A percentile compares a stretch with the other conserved stretches of the same genome.
phyloP scores from a whole-genome alignment of 2,113 vertebrate species.

The Sinosuthora webbiana region DNA sequence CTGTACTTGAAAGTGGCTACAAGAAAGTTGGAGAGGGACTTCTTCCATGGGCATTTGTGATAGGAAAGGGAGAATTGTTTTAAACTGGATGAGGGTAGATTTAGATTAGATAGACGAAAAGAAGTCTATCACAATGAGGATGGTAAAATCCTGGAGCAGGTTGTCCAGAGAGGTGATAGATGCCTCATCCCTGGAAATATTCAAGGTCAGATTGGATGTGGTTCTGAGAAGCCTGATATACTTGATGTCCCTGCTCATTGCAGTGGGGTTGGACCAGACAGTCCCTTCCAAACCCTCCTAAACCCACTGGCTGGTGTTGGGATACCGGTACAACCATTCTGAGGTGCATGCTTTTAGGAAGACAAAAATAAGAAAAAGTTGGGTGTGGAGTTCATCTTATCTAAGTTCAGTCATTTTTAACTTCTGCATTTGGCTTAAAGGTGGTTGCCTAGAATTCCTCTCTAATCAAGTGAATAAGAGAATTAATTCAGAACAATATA shows the following conservation, averaged over 20 bases:
- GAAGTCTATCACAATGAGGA: neutral
- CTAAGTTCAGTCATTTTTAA: neutral
- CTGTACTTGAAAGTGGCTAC: neutral
- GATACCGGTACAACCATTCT: neutral
- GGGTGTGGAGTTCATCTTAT: neutral
- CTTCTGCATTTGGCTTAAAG: neutral
- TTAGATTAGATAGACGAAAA: neutral
- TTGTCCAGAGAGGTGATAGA: neutral
- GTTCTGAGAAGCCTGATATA: neutral
- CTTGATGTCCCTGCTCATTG: neutral
- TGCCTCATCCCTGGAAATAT: neutral
- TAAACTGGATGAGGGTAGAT: neutral
- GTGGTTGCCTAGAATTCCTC: neutral
- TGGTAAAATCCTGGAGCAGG: neutral
- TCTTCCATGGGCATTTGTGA: neutral
- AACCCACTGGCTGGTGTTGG: neutral
- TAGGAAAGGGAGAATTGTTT: neutral
- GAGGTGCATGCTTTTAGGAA: rapidly evolving
- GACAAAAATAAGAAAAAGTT: neutral
- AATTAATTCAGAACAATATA: neutral
- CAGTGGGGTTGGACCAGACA: neutral
- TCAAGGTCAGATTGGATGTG: neutral
- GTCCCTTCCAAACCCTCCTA: neutral
- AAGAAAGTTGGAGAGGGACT: neutral
- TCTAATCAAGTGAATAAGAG: neutral